phyloP scores from a whole-genome alignment of 2,888 invertebrate genomes.

The Drosophila lacicola region DNA sequence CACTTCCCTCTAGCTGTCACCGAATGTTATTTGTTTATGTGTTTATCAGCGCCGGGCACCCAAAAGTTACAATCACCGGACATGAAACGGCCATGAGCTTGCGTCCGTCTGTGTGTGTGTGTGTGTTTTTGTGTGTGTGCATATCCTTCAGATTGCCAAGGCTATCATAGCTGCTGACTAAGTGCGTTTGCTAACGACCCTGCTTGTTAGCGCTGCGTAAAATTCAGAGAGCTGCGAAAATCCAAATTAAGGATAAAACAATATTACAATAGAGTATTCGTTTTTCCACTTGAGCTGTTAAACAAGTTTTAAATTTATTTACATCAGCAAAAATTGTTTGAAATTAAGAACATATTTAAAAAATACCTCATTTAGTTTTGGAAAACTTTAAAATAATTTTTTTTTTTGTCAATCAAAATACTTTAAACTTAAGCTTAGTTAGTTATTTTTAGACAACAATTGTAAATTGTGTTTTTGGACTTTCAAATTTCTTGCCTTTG shows the following conservation, averaged over 20 bases:
- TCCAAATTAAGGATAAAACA: neutral
- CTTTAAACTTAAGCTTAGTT: too few species aligned
- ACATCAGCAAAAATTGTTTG: too few species aligned
- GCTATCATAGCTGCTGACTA: conserved; percentile 28
- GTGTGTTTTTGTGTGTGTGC: conserved; percentile 8
- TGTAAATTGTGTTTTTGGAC: too few species aligned
- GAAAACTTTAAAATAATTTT: too few species aligned
- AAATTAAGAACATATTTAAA: too few species aligned
- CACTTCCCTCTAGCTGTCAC: conserved; percentile 14
- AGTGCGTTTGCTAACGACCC: conserved; percentile 45
- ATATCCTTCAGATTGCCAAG: conserved; percentile 39
- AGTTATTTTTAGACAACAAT: too few species aligned
- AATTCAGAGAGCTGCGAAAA: neutral
- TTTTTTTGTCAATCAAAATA: too few species aligned
- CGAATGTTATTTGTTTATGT: conserved; percentile 38
- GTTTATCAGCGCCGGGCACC: conserved; percentile 37
- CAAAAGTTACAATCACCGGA: conserved; percentile 62
- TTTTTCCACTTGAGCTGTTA: neutral
- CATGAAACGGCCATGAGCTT: conserved; percentile 30
- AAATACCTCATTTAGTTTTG: too few species aligned
- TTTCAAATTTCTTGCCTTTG: too few species aligned
- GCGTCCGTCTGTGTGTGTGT: conserved; percentile 1
- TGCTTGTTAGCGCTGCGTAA: conserved; percentile 14
- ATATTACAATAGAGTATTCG: neutral
- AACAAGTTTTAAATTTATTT: too few species aligned